Evolutionary conservation across 2,888 invertebrate species (phyloP).

Genomic region (Rhorus exstirpatorius): DNA sequence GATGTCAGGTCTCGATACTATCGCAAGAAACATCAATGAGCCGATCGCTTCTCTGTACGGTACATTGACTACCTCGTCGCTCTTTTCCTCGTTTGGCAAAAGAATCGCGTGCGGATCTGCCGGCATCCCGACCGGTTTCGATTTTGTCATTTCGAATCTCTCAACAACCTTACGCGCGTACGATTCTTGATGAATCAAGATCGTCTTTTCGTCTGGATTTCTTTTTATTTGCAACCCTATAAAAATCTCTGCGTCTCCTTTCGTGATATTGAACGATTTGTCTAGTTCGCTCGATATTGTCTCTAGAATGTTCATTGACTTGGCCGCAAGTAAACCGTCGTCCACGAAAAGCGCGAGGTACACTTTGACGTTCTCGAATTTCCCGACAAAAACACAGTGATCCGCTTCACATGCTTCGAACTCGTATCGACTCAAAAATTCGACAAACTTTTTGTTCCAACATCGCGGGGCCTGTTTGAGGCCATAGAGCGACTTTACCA

Average conservation of each 20-base stretch:
- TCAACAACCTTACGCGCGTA: background rate
- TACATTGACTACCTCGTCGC: background rate
- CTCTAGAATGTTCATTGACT: background rate
- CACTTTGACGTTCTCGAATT: background rate
- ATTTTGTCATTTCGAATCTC: background rate
- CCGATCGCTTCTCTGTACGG: slow-evolving; percentile 31
- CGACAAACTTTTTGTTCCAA: too few species aligned
- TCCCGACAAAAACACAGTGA: background rate
- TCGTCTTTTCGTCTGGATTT: background rate
- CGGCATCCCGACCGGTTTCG: background rate
- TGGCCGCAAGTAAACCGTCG: slow-evolving; percentile 5
- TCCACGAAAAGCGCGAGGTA: slow-evolving; percentile 19
- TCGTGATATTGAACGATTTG: background rate
- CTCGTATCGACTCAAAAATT: background rate
- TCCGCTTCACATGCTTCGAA: slow-evolving; percentile 19
- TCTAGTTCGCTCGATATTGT: background rate
- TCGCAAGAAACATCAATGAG: slow-evolving; percentile 1
- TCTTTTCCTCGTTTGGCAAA: slow-evolving; percentile 2
- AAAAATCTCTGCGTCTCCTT: background rate
- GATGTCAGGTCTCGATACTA: slow-evolving; percentile 26
- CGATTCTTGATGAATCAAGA: background rate
- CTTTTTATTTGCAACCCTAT: slow-evolving; percentile 12
- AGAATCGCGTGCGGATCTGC: background rate
- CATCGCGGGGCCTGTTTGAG: too few species aligned
- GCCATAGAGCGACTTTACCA: too few species aligned